These are phyloP conservation scores for Callithrix jacchus DNA, from an alignment of 2,113 vertebrate genomes.

Conservation along the genomic window DNA sequence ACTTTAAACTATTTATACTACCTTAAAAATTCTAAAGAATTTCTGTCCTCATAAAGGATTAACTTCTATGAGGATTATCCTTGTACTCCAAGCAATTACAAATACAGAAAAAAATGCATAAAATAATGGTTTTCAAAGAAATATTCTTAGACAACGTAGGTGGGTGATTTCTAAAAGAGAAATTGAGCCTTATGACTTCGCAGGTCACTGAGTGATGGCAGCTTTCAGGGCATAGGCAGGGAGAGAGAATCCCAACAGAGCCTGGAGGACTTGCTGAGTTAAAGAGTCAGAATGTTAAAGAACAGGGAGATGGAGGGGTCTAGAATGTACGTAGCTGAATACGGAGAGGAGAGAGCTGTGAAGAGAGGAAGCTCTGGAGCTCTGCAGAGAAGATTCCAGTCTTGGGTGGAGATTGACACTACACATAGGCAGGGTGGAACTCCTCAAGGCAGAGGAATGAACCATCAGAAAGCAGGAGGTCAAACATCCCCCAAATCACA, in stretches of 20 bases:
- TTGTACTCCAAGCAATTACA: not conserved
- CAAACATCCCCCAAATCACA: not conserved
- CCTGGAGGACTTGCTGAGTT: not conserved
- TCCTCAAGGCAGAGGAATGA: not conserved
- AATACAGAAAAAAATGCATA: not conserved
- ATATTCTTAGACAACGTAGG: not conserved
- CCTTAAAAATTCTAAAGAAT: not conserved
- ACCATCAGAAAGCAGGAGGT: not conserved
- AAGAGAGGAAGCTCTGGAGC: not conserved
- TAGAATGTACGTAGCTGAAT: not conserved
- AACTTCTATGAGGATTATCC: not conserved
- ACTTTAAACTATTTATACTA: not conserved
- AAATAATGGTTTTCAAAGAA: not conserved
- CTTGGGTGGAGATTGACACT: not conserved
- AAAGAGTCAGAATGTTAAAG: not conserved
- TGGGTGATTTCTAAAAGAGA: not conserved
- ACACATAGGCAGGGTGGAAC: not conserved
- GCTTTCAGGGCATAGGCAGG: fast-evolving
- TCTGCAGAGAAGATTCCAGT: not conserved
- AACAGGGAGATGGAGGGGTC: fast-evolving
- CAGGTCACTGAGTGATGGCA: too few species aligned
- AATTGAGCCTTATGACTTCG: not conserved
- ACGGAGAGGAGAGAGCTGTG: not conserved
- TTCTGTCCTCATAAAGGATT: not conserved
- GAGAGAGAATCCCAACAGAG: not conserved